Evolutionary conservation across 2,888 invertebrate genomes (phyloP).

Genomic region (Aspidiotus destructor): DNA sequence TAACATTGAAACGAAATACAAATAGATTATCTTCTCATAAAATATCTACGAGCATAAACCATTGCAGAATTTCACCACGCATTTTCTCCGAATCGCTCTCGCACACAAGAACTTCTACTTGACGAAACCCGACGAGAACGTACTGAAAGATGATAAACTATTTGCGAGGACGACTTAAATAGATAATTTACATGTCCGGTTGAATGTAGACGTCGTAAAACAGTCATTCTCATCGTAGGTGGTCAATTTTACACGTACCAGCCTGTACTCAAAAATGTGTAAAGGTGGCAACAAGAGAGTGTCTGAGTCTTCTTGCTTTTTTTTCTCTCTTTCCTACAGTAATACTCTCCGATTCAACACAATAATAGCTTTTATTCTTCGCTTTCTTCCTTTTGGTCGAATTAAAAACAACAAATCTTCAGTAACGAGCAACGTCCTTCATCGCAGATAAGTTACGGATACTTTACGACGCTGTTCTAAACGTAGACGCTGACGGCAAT

Average conservation of each 20-base stretch:
- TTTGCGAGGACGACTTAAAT: neutral
- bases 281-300: neutral
- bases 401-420: constrained; percentile 2
- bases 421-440: neutral
- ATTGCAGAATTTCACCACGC: too few relatives aligned
- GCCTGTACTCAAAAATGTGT: neutral
- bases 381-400: neutral
- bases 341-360: too few relatives aligned
- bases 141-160: too few relatives aligned
- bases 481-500: neutral
- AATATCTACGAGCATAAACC: too few relatives aligned
- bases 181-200: constrained; percentile 1
- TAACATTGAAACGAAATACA: too few relatives aligned
- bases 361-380: too few relatives aligned
- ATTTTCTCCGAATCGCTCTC: too few relatives aligned
- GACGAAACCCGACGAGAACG: too few relatives aligned
- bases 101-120: too few relatives aligned
- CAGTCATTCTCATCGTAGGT: constrained; percentile 4
- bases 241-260: neutral
- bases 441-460: neutral
- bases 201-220: neutral
- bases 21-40: too few relatives aligned
- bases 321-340: neutral
- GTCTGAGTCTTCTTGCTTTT: neutral
- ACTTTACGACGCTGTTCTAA: too few relatives aligned